phyloP scores from a whole-genome alignment of 37 sponge, comb jelly and placozoan genomes.

The Bolinopsis microptera region DNA sequence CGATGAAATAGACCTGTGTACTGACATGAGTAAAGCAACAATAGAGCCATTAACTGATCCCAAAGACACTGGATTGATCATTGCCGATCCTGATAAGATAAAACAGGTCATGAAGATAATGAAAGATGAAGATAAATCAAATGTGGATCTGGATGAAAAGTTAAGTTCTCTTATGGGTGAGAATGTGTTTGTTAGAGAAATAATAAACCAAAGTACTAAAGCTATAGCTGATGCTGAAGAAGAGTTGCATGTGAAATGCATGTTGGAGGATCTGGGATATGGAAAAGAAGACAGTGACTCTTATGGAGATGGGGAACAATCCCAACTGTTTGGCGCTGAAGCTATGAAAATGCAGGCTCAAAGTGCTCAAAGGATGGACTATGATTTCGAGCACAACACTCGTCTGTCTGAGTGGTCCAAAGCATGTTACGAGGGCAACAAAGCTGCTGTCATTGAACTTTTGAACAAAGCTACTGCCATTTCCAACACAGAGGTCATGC shows the following conservation, averaged over 20 bases:
- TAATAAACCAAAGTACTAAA: background rate
- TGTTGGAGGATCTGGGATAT: background rate
- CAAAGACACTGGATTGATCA: too few species aligned
- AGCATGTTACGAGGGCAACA: conserved; percentile 14
- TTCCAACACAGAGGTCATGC: background rate
- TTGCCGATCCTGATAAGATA: background rate
- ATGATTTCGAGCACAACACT: background rate
- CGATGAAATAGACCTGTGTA: too few species aligned
- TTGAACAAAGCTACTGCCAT: background rate
- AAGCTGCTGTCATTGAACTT: background rate
- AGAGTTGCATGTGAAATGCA: background rate
- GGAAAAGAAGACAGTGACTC: background rate
- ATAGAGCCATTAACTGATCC: too few species aligned
- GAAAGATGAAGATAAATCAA: background rate
- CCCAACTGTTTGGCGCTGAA: conserved; percentile 18
- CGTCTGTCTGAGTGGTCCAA: conserved; percentile 36
- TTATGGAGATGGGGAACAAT: conserved; percentile 38
- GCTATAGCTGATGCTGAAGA: background rate
- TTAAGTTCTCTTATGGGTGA: background rate
- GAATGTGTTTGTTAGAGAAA: background rate
- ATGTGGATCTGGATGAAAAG: background rate
- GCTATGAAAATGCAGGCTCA: conserved; percentile 60
- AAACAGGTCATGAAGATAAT: background rate
- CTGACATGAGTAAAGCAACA: too few species aligned
- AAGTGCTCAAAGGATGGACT: conserved; percentile 27